Percentiles rank a stretch among this genome's conserved stretches.
Evolutionary conservation across 2,113 vertebrate genomes (phyloP).

Genomic region (Nycticebus coucang): DNA sequence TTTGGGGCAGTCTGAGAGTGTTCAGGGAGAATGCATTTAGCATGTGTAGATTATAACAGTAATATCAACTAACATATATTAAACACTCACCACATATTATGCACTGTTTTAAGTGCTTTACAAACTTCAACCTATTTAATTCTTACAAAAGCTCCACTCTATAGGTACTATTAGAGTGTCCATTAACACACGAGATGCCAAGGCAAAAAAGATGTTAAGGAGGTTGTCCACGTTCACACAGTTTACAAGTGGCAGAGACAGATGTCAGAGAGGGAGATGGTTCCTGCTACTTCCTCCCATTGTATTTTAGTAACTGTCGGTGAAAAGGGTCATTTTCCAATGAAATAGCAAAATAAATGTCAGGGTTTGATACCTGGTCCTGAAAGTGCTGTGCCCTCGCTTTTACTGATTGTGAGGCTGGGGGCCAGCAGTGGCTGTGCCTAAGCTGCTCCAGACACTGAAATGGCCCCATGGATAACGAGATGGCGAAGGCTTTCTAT

Average conservation of each 20-base stretch:
- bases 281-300: not conserved
- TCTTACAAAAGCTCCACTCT: not conserved
- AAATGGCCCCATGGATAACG: not conserved
- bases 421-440: not conserved
- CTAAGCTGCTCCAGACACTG: not conserved
- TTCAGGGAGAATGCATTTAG: not conserved
- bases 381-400: not conserved
- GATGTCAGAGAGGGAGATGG: not conserved
- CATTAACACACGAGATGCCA: not conserved
- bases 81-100: not conserved
- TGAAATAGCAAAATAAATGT: not conserved
- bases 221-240: not conserved
- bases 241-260: not conserved
- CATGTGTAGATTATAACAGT: not conserved
- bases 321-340: not conserved
- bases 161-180: not conserved
- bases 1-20: not conserved
- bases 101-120: not conserved
- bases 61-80: not conserved
- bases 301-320: not conserved
- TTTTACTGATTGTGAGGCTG: not conserved
- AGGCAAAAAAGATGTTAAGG: not conserved
- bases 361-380: not conserved
- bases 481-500: conserved; percentile 18
- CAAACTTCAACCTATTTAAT: not conserved